These are phyloP conservation scores for Chloroceryle aenea DNA, from an alignment of 2,113 vertebrate genomes.

Conservation along the genomic window DNA sequence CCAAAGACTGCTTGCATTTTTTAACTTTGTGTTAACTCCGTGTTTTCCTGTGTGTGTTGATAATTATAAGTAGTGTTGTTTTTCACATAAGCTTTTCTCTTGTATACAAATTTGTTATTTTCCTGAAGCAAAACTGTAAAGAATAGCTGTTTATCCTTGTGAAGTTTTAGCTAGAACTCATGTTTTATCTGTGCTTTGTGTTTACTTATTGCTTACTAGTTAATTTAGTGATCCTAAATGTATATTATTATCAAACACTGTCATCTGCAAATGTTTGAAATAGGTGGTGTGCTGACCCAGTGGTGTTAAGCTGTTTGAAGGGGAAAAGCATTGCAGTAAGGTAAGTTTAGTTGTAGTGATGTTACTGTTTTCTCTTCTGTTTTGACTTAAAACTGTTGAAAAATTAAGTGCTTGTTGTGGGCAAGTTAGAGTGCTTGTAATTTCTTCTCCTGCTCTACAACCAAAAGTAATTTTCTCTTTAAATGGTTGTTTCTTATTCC, in stretches of 20 bases:
- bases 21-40: neutral
- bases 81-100: neutral
- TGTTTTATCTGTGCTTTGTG: neutral
- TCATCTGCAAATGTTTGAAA: neutral
- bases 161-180: neutral
- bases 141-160: neutral
- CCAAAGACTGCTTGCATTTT: neutral
- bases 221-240: neutral
- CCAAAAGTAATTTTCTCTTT: neutral
- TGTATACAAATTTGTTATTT: neutral
- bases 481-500: neutral
- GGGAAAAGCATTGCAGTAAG: slow-evolving; percentile 81
- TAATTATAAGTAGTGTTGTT: neutral
- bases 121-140: neutral
- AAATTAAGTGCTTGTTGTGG: neutral
- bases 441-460: neutral
- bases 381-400: neutral
- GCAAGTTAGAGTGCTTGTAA: neutral
- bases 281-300: slow-evolving; percentile 89
- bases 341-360: slow-evolving; percentile 63
- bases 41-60: neutral
- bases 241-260: neutral
- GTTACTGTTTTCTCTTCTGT: neutral
- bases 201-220: neutral
- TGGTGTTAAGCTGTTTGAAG: slow-evolving; percentile 82